Evolutionary conservation across 2,113 vertebrate genomes (phyloP).

Genomic region (Guaruba guarouba): DNA sequence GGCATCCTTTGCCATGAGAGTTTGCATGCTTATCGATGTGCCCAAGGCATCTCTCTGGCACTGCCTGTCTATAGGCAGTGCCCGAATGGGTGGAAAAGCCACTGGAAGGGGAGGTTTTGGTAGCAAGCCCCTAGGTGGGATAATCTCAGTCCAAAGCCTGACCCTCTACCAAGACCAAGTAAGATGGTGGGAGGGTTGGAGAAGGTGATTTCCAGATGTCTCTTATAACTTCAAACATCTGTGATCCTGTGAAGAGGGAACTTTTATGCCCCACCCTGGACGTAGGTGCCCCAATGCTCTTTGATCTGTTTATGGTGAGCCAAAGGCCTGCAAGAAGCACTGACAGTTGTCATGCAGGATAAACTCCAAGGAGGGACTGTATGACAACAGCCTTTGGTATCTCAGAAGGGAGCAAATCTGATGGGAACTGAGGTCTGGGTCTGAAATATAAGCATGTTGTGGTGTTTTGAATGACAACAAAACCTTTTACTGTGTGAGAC

Average conservation of each 20-base stretch:
- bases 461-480: neutral
- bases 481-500: neutral
- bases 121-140: neutral
- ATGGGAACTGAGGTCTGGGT: accelerated
- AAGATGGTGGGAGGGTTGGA: neutral
- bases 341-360: neutral
- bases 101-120: neutral
- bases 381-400: neutral
- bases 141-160: neutral
- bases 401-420: neutral
- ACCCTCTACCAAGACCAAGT: neutral
- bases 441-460: neutral
- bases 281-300: neutral
- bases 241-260: neutral
- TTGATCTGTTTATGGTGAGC: neutral
- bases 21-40: neutral
- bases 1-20: neutral
- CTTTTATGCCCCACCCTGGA: accelerated
- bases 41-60: neutral
- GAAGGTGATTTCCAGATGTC: neutral
- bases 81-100: neutral
- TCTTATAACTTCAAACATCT: neutral
- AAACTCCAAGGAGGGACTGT: neutral
- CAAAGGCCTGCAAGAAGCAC: neutral
- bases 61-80: neutral